Conservation (phyloP, 1,140 invertebrate species). For the Diorhabda carinulata region DNA sequence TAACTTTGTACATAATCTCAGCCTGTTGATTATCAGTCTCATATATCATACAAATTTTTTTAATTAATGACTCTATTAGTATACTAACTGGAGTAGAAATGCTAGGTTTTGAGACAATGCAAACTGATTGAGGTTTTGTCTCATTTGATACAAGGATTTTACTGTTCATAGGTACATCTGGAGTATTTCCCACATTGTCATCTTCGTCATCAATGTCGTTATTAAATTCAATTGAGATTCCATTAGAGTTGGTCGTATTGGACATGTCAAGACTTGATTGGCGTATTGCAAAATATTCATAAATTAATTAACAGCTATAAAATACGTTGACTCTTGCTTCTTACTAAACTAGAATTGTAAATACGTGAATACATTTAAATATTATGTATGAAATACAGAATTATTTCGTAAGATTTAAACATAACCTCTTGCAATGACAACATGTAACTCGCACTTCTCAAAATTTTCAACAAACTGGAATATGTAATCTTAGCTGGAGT, state of each 20-base stretch:
- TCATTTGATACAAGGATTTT: slow-evolving; percentile 2
- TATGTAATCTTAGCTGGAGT: too few species aligned
- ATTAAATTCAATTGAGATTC: not conserved
- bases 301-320: not conserved
- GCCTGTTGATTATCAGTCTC: slow-evolving; percentile 56
- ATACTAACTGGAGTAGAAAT: slow-evolving; percentile 55
- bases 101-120: slow-evolving; percentile 1
- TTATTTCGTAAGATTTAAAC: too few species aligned
- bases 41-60: slow-evolving; percentile 58
- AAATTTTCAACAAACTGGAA: too few species aligned
- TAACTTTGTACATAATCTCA: slow-evolving; percentile 57
- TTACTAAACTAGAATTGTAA: too few species aligned
- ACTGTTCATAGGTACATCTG: not conserved
- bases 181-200: not conserved
- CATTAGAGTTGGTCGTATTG: slow-evolving; percentile 4
- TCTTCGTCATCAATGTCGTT: not conserved
- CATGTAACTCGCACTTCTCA: too few species aligned
- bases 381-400: too few species aligned
- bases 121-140: slow-evolving; percentile 7
- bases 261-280: slow-evolving; percentile 6
- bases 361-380: too few species aligned
- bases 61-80: slow-evolving; percentile 60
- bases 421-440: too few species aligned
- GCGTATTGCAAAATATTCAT: slow-evolving; percentile 15
- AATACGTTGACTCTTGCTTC: too few species aligned